Evolutionary conservation across 1,140 invertebrate genomes (phyloP).

Genomic region (Trichonephila clavipes): DNA sequence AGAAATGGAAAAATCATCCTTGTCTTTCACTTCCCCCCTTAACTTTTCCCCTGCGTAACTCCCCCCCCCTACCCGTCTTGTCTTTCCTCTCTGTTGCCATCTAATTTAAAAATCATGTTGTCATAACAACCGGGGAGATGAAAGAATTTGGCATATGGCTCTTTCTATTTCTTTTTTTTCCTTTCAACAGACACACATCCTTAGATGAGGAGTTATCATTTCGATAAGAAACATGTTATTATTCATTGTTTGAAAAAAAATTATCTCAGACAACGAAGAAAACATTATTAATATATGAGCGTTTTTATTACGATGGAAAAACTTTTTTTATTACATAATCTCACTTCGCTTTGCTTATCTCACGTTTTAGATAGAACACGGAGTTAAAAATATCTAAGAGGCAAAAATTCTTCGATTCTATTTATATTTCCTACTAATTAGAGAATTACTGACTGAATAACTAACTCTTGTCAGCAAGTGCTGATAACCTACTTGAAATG

Average conservation of each 20-base stretch:
- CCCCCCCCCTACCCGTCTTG: neutral
- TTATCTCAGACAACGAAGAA: too few species aligned
- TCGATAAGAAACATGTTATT: neutral
- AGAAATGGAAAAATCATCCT: neutral
- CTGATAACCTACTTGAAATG: too few species aligned
- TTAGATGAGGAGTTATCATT: neutral
- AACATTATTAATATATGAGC: too few species aligned
- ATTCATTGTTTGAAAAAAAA: neutral
- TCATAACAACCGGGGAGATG: neutral
- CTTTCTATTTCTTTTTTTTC: neutral
- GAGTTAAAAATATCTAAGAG: too few species aligned
- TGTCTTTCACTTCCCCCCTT: neutral
- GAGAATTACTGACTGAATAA: too few species aligned
- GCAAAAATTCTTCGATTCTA: too few species aligned
- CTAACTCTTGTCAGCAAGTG: too few species aligned
- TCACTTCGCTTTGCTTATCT: too few species aligned
- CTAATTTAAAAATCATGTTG: conserved; percentile 9
- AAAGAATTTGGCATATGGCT: conserved; percentile 18
- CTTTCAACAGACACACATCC: neutral
- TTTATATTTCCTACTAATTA: too few species aligned
- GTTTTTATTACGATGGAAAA: too few species aligned
- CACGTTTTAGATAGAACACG: neutral
- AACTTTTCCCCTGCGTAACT: too few species aligned
- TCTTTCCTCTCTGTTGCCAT: neutral
- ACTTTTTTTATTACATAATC: too few species aligned